phyloP scores from a whole-genome alignment of 2,797 vertebrate species.

The Darevskia mixta region DNA sequence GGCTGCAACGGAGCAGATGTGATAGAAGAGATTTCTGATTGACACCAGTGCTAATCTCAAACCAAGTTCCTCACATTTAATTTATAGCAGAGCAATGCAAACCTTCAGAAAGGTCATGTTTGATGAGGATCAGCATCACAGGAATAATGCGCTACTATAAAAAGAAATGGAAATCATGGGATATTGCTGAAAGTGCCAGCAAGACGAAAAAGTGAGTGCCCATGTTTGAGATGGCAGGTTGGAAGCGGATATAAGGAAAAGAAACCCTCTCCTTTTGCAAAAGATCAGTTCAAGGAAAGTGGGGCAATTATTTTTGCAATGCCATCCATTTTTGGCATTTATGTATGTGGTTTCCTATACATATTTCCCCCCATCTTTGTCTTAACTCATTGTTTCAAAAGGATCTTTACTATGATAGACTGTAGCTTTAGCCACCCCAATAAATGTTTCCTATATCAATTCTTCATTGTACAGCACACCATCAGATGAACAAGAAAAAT shows the following conservation, averaged over 20 bases:
- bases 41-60: slow-evolving; percentile 34
- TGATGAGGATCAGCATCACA: slow-evolving; percentile 57
- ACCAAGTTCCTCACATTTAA: slow-evolving; percentile 41
- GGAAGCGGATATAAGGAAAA: slow-evolving; percentile 37
- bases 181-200: slow-evolving; percentile 28
- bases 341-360: background rate
- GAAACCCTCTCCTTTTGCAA: slow-evolving; percentile 16
- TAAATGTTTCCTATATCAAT: background rate
- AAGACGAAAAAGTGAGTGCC: slow-evolving; percentile 5
- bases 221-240: slow-evolving; percentile 32
- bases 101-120: slow-evolving; percentile 52
- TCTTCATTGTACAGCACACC: background rate
- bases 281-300: slow-evolving; percentile 14
- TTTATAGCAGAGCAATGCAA: slow-evolving; percentile 40
- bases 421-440: background rate
- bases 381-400: background rate
- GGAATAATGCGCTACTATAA: slow-evolving; percentile 46
- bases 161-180: slow-evolving; percentile 45
- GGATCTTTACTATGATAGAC: too few species aligned
- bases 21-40: slow-evolving; percentile 28
- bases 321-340: background rate
- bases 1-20: background rate
- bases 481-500: background rate
- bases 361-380: background rate
- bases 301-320: background rate